Conservation (phyloP, 2,113 vertebrate genomes). For the Rhea americana region DNA sequence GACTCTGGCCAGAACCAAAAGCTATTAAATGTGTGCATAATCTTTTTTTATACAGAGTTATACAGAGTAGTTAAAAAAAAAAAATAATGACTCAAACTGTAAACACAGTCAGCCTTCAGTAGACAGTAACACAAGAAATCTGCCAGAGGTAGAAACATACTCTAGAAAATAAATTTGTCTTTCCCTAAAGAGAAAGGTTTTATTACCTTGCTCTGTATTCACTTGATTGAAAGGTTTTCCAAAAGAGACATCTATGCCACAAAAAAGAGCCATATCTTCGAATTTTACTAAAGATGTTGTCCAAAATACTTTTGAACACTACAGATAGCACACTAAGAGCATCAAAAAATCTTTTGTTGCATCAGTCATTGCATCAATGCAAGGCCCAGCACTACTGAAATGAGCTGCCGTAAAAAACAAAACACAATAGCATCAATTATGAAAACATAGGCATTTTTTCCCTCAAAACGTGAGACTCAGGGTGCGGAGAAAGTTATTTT, state of each 20-base stretch:
- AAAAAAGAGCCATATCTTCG: not conserved
- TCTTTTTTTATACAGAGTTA: not conserved
- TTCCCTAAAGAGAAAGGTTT: not conserved
- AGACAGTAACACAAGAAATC: not conserved
- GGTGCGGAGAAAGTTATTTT: not conserved
- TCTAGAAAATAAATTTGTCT: not conserved
- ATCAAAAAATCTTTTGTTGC: not conserved
- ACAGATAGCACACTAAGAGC: not conserved
- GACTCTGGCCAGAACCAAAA: not conserved
- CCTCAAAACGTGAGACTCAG: not conserved
- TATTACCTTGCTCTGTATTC: not conserved
- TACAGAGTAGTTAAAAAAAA: not conserved
- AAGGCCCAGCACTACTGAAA: not conserved
- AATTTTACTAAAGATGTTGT: not conserved
- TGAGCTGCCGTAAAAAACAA: not conserved
- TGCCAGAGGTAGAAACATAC: not conserved
- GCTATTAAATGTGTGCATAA: not conserved
- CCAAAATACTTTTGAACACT: not conserved
- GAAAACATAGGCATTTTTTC: not conserved
- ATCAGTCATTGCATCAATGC: not conserved
- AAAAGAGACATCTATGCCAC: not conserved
- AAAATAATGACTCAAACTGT: not conserved
- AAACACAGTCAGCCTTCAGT: not conserved
- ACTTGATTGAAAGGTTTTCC: not conserved
- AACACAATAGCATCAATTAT: not conserved